Base-by-base conservation (phyloP, 2,888 invertebrate genomes). In the Erannis defoliaria region DNA sequence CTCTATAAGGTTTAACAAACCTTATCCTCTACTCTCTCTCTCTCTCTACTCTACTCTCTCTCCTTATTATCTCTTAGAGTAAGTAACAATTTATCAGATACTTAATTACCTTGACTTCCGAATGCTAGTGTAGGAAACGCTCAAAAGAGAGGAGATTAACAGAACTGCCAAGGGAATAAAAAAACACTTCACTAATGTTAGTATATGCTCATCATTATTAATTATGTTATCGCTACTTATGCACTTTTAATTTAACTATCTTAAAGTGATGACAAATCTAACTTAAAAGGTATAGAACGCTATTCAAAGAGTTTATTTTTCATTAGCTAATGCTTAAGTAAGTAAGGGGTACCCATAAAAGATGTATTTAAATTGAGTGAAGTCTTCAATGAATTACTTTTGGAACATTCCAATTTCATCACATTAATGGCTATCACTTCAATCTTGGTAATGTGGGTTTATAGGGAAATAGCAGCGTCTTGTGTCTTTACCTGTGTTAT, bases 361-460 rank as follows among this genome's bases (percentile, higher is more conserved):
- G 65, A 40, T 35, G 61, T 40, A 64, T 62, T 49, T 59, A 64
- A 46, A 59, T 55, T 48, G 40, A 49, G 35, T 50, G 46, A 60
- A 43, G 43, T 58, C 38, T 51, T 40, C 35, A 10, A 42, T 5
- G 49, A 60, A 67, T 71, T 58, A 65, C 55, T 61, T 60, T 48
- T 40, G 54, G 21, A 51, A 50, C 60, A 61, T 45, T 62, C 31
- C 58, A 59, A 71, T 68, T 72, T 72, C 62, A 72, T 74, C 61
- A 70, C 49, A 48, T 60, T 70, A 73, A 73, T 75, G 63, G 67
- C 46, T 40, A 66, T 59, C 53, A 54, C 37, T 57, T 67, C 38
- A 58, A 67, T 66, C 42, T 37, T 55, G 57, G 51, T 23, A 49
- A 57, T 63, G 55, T 40, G 45, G 33, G 45, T 59, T 50, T 35